Evolutionary conservation across 2,797 vertebrate genomes (phyloP).

Genomic region (Clarias laeviceps): DNA sequence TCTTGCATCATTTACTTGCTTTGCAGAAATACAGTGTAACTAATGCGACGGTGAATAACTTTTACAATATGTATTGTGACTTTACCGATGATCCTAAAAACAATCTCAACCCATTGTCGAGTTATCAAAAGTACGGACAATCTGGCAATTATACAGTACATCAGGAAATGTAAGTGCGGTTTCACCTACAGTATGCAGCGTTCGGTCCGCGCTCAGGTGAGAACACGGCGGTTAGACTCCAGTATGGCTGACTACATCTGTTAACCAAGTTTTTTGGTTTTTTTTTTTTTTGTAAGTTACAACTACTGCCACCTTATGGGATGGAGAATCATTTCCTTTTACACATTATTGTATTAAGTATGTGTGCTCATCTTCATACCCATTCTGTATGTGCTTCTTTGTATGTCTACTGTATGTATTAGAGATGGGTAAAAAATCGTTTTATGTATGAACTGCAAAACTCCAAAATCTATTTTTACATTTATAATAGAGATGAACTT

Average conservation of each 20-base stretch:
- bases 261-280: too few species aligned
- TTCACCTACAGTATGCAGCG: not conserved
- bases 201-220: not conserved
- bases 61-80: not conserved
- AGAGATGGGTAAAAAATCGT: too few species aligned
- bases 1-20: constrained; percentile 1
- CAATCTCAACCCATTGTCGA: not conserved
- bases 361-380: not conserved
- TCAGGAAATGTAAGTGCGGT: not conserved
- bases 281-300: too few species aligned
- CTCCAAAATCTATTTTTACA: too few species aligned
- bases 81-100: not conserved
- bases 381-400: not conserved
- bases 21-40: not conserved
- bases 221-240: not conserved
- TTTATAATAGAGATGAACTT: too few species aligned
- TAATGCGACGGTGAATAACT: not conserved
- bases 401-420: too few species aligned
- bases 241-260: not conserved
- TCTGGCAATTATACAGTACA: not conserved
- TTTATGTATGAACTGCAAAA: too few species aligned
- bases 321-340: not conserved
- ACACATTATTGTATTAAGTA: not conserved
- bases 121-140: not conserved
- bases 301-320: not conserved